Evolutionary conservation across 2,888 invertebrate species (phyloP).

Genomic region (Urechis unicinctus): DNA sequence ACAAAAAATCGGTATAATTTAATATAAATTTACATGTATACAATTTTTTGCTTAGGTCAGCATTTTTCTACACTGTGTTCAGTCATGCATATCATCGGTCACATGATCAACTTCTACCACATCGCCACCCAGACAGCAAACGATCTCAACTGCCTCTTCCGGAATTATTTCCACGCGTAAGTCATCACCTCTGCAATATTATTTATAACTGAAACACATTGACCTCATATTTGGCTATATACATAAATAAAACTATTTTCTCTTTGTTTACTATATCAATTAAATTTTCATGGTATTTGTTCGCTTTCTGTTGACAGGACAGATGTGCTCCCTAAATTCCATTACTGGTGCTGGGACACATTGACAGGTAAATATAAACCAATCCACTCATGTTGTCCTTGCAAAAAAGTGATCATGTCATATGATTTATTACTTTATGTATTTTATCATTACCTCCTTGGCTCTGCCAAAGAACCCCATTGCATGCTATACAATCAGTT

Average conservation of each 20-base stretch:
- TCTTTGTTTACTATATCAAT: background rate
- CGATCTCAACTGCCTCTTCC: constrained; percentile 57
- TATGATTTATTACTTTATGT: no score
- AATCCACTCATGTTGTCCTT: no score
- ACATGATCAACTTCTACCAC: constrained; percentile 59
- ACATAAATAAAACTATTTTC: no score
- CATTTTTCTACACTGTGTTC: constrained; percentile 2
- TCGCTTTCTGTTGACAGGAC: constrained; percentile 50
- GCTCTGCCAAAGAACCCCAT: no score
- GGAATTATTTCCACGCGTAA: constrained; percentile 57
- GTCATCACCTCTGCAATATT: no score
- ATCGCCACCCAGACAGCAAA: constrained; percentile 58
- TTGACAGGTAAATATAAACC: constrained; percentile 52
- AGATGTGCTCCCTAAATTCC: constrained; percentile 59
- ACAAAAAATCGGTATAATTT: no score
- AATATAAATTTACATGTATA: no score
- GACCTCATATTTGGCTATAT: no score
- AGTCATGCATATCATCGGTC: constrained; percentile 58
- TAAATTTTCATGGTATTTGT: background rate
- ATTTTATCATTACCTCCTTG: no score
- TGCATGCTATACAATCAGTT: no score
- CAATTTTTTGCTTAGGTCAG: background rate
- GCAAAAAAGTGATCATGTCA: no score
- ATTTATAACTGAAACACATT: no score
- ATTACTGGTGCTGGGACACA: constrained; percentile 60